Evolutionary conservation across 2,797 vertebrate species (phyloP), one percentile per base, ranked within the genome.

Genomic region (Sebastes taczanowskii): DNA sequence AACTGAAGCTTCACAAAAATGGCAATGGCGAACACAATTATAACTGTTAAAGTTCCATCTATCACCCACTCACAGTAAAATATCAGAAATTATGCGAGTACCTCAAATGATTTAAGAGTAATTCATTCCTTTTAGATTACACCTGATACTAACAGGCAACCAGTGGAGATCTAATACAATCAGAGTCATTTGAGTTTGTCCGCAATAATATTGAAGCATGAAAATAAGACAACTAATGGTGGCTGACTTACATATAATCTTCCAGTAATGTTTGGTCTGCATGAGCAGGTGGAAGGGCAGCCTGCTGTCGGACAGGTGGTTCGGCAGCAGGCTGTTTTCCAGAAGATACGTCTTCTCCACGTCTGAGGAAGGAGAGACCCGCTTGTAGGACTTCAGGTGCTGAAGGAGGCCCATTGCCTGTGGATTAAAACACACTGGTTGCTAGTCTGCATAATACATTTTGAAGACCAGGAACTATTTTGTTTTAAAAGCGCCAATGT

Each of bases 241-340:
- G 7, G 2, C 5, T 2, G 61, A 96, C 97, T 74, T 91, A 99
- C 99, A 96, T 68, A 99, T 94, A 73, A 99, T 97, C 85, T 96
- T 97, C 98, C 98, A 99, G 95, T 96, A 99, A 80, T 96, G 94
- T 6, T 95, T 96, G 14, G 95, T 96, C 92, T 97, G 96, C 88
- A 98, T 95, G 14, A 99, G 96, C 16, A 98, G 92, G 81, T 99
- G 99, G 82, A 99, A 99, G 56, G 98, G 99, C 75, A 99, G 94
- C 56, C 98, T 95, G 66, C 82, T 95, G 73, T 94, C 92, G 77
- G 97, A 96, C 74, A 96, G 88, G 2, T 93, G 75, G 8, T 96
- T 95, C 25, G 97, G 89, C 56, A 97, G 92, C 60, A 97, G 93
- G 25, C 91, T 69, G 1, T 97, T 97, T 71, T 97, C 97, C 55